Evolutionary conservation across 2,888 invertebrate species (phyloP).

Genomic region (Eledona agricola): DNA sequence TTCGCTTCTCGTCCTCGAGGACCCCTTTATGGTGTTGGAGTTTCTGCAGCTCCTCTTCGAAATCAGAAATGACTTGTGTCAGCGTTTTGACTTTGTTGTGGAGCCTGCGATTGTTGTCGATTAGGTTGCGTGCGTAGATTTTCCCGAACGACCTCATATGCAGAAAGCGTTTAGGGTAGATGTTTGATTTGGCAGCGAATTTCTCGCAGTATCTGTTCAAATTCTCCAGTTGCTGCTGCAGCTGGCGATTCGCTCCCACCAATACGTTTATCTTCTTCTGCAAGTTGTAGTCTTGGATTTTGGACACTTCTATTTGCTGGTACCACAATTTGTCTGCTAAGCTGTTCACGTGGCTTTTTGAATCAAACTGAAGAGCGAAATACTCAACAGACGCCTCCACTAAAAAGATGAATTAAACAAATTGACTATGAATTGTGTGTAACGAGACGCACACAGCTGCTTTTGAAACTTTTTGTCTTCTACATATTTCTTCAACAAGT

Average conservation of each 20-base stretch:
- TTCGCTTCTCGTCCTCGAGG: constrained; percentile 51
- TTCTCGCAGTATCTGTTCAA: constrained; percentile 46
- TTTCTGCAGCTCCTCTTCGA: constrained; percentile 51
- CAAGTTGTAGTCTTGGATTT: constrained; percentile 48
- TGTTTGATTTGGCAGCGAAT: constrained; percentile 8
- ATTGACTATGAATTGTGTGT: no score
- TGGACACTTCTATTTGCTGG: constrained; percentile 52
- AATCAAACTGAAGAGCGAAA: constrained; percentile 41
- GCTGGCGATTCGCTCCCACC: constrained; percentile 54
- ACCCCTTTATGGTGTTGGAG: constrained; percentile 49
- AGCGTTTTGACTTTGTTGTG: constrained; percentile 47
- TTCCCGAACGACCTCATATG: constrained; percentile 20
- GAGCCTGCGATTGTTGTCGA: constrained; percentile 54
- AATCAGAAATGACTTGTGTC: constrained; percentile 46
- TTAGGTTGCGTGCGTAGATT: constrained; percentile 40
- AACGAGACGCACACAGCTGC: constrained; percentile 26
- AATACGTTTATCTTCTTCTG: constrained; percentile 51
- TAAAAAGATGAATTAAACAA: constrained; percentile 4
- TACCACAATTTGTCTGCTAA: constrained; percentile 55
- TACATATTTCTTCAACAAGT: constrained; percentile 23
- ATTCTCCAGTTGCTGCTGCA: constrained; percentile 54
- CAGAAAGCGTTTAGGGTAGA: constrained; percentile 20
- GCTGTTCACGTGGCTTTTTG: constrained; percentile 49
- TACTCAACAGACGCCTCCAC: constrained; percentile 26
- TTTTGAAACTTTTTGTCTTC: constrained; percentile 9